These are phyloP conservation scores for Sphyrna mokarran DNA, from an alignment of 2,113 vertebrate species.

Conservation along the genomic window DNA sequence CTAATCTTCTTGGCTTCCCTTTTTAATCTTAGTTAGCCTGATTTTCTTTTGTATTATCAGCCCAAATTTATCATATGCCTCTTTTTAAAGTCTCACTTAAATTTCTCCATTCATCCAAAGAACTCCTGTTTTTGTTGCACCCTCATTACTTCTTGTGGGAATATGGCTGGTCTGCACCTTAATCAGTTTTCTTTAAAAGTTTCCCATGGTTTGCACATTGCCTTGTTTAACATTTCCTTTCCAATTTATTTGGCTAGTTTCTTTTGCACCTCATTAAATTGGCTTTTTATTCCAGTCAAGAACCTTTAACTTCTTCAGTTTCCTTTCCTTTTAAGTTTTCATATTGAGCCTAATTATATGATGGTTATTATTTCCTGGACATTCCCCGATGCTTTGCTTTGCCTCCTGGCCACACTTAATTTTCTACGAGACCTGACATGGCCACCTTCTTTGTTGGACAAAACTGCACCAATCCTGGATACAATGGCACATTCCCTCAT, in stretches of 20 bases:
- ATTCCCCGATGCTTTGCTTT: not conserved
- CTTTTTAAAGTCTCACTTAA: not conserved
- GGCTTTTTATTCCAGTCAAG: not conserved
- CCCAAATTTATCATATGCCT: not conserved
- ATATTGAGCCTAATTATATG: not conserved
- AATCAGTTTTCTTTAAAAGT: constrained; percentile 20
- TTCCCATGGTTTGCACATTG: constrained; percentile 17
- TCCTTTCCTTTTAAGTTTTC: not conserved
- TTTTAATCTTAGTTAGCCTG: not conserved
- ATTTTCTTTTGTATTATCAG: not conserved
- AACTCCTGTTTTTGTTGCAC: not conserved
- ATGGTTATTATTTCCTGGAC: not conserved
- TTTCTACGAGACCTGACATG: not conserved
- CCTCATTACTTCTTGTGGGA: constrained; percentile 6
- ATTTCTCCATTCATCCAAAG: not conserved
- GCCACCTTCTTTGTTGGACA: not conserved
- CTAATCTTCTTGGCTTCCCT: not conserved
- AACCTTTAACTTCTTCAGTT: constrained; percentile 18
- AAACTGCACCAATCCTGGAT: not conserved
- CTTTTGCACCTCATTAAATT: constrained; percentile 13
- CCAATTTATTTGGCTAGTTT: constrained; percentile 6
- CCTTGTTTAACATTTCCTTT: constrained; percentile 16
- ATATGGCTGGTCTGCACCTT: not conserved
- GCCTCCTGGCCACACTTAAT: not conserved
- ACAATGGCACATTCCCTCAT: not conserved